These are phyloP conservation scores for Muscina levida DNA, from an alignment of 2,888 invertebrate species.

Conservation along the genomic window DNA sequence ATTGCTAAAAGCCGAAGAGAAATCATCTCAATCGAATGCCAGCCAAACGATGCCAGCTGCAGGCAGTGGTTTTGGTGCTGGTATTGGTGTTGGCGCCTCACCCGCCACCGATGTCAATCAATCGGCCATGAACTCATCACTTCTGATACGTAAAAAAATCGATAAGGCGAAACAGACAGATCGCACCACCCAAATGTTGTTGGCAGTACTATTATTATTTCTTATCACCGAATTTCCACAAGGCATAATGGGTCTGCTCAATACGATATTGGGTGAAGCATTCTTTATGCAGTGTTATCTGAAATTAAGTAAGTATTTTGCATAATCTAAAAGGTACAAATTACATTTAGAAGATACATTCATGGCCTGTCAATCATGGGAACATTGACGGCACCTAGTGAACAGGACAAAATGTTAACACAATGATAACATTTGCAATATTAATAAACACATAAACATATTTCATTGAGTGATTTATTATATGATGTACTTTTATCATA, in stretches of 20 bases:
- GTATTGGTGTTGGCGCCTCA: slow-evolving; percentile 71
- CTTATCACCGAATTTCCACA: slow-evolving; percentile 95
- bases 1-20: slow-evolving; percentile 57
- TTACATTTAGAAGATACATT: not conserved
- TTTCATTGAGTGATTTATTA: too few species aligned
- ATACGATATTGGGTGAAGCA: slow-evolving; percentile 86
- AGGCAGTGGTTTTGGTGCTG: slow-evolving; percentile 73
- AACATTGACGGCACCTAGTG: too few species aligned
- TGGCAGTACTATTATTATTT: slow-evolving; percentile 91
- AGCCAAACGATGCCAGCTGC: slow-evolving; percentile 65
- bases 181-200: slow-evolving; percentile 93
- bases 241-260: slow-evolving; percentile 88
- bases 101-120: slow-evolving; percentile 68
- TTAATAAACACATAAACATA: too few species aligned
- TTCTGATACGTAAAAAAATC: slow-evolving; percentile 74
- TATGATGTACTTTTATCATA: too few species aligned
- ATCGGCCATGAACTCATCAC: slow-evolving; percentile 57
- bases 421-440: too few species aligned
- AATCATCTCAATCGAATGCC: slow-evolving; percentile 56
- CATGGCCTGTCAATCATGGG: slow-evolving; percentile 4
- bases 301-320: slow-evolving; percentile 84
- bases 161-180: slow-evolving; percentile 85
- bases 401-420: too few species aligned
- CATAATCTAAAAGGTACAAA: too few species aligned
- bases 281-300: slow-evolving; percentile 91